Conservation (phyloP, 1,140 invertebrate genomes). For the Metopolophium dirhodum region DNA sequence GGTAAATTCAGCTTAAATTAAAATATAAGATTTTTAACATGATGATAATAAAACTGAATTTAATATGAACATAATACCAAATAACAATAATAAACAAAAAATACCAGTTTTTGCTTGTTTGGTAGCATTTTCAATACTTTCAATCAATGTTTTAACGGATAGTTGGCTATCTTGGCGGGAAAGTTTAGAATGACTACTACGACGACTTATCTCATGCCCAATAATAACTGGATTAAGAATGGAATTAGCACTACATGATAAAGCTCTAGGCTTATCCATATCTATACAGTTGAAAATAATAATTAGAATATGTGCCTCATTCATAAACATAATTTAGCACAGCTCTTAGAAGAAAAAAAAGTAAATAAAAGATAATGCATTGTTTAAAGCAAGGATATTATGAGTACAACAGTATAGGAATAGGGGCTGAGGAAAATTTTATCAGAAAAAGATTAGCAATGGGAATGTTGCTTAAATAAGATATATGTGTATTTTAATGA, state of each 20-base stretch:
- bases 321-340: background rate
- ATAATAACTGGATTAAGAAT: slow-evolving; percentile 58
- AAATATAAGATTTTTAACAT: background rate
- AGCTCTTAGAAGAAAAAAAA: background rate
- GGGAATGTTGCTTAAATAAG: background rate
- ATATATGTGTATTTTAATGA: background rate
- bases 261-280: slow-evolving; percentile 54
- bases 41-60: background rate
- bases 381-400: background rate
- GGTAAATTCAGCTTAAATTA: slow-evolving; percentile 61
- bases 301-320: background rate
- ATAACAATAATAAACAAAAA: slow-evolving; percentile 58
- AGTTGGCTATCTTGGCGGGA: slow-evolving; percentile 77
- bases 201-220: slow-evolving; percentile 61
- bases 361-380: background rate
- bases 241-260: slow-evolving; percentile 55
- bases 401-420: background rate
- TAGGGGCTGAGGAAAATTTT: background rate
- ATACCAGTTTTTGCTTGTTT: slow-evolving; percentile 79
- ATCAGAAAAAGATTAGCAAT: background rate
- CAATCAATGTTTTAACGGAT: slow-evolving; percentile 87
- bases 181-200: slow-evolving; percentile 65
- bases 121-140: slow-evolving; percentile 87
- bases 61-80: slow-evolving; percentile 21
- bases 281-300: slow-evolving; percentile 3